A percentile compares a stretch with the other conserved stretches of the same genome.
Conservation (phyloP, 2,113 vertebrate genomes). For the human region GRCh38 chr5:139139501-139140000, state of each 20-base stretch:
- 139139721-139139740: not conserved
- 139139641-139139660: not conserved
- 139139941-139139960: too few relatives aligned
- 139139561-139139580: not conserved
- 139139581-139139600: not conserved
- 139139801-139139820: too few relatives aligned
- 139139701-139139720: not conserved
- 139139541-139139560: constrained; percentile 2
- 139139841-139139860: too few relatives aligned
- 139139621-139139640: not conserved
- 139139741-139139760: too few relatives aligned
- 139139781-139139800: too few relatives aligned
- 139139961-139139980: too few relatives aligned
- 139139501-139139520: constrained; percentile 25
- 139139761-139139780: too few relatives aligned
- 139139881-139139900: too few relatives aligned
- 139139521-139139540: not conserved
- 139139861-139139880: not conserved
- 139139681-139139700: constrained; percentile 24
- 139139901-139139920: too few relatives aligned
- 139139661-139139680: constrained; percentile 8
- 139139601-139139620: not conserved
- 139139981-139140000: too few relatives aligned
- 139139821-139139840: too few relatives aligned
- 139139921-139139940: too few relatives aligned